Evolutionary conservation across 2,888 invertebrate genomes (phyloP), one percentile per base, ranked within the genome.

Genomic region (Drosophila mimica): DNA sequence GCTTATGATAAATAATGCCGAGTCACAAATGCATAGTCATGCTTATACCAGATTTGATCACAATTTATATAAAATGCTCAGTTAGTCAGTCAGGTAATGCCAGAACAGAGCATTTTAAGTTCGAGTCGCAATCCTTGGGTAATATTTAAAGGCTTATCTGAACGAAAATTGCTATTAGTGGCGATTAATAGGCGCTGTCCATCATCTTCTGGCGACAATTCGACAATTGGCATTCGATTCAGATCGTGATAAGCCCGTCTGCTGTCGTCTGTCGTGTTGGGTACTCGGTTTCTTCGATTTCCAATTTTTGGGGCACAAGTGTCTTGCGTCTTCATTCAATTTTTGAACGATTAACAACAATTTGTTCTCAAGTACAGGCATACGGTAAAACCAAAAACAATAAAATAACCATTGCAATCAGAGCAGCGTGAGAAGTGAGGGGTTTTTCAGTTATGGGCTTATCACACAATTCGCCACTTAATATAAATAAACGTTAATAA

Each of bases 131-230:
- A 40, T 58, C 57, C 31, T 56, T 28, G 33, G 33, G 40, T 28
- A 43, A 38, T 49, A 52, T 77, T 65, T 61, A 30, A 70, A 67
- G 70, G 76, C 89, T 87, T 87, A 87, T 87, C 87, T 81, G 25
- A 76, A 78, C 61, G 31, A 72, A 66, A 81, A 89, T 83, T 81
- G 78, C 86, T 90, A 90, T 91, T 91, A 91, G 89, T 72, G 84
- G 77, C 90, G 90, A 91, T 91, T 91, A 91, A 90, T 89, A 89
- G 77, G 82, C 83, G 82, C 82, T 89, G 91, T 90, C 89, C 85
- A 90, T 90, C 90, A 91, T 90, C 87, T 83, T 79, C 71, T 62
- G 66, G 59, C 76, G 79, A 83, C 79, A 81, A 85, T 81, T 86
- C 76, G 79, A 83, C 79, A 81, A 85, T 88, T 86, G 89, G 79